A percentile compares a stretch with the other conserved stretches of the same genome.
Conservation (phyloP, 2,888 invertebrate genomes). For the Silvanus unidentatus region DNA sequence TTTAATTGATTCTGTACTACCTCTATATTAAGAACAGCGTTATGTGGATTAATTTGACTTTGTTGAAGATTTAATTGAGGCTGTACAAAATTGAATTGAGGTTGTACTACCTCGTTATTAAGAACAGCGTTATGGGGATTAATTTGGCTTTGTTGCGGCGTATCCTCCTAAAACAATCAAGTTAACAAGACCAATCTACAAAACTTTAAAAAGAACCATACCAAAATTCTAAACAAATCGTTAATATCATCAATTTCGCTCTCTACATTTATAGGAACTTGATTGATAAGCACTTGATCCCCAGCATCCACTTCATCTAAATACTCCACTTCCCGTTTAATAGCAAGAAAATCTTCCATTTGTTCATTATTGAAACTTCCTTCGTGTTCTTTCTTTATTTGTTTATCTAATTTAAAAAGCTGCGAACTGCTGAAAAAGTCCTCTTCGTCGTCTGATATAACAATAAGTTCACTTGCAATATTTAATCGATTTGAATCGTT, state of each 20-base stretch:
- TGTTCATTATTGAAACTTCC: slow-evolving; percentile 16
- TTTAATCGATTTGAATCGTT: slow-evolving; percentile 1
- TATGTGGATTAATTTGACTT: too few relatives aligned
- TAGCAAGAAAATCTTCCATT: neutral
- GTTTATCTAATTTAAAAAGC: slow-evolving; percentile 33
- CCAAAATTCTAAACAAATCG: slow-evolving; percentile 18
- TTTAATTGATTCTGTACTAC: too few relatives aligned
- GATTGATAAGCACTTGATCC: slow-evolving; percentile 35
- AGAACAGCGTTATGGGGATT: too few relatives aligned
- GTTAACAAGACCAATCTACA: neutral
- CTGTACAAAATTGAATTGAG: too few relatives aligned
- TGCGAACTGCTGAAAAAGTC: slow-evolving; percentile 51
- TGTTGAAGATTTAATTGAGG: too few relatives aligned
- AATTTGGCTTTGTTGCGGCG: too few relatives aligned
- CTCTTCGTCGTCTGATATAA: slow-evolving; percentile 48
- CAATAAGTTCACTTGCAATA: slow-evolving; percentile 10
- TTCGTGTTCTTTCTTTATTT: slow-evolving; percentile 18
- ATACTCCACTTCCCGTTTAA: slow-evolving; percentile 24
- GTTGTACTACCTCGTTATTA: too few relatives aligned
- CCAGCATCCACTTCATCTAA: slow-evolving; percentile 31
- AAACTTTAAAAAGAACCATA: slow-evolving; percentile 11
- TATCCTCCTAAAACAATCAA: too few relatives aligned
- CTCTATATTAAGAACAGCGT: too few relatives aligned
- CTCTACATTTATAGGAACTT: slow-evolving; percentile 19
- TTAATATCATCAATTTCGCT: slow-evolving; percentile 19